Evolutionary conservation across 2,797 vertebrate species (phyloP).

Genomic region (Oceanodroma leucorhoa): DNA sequence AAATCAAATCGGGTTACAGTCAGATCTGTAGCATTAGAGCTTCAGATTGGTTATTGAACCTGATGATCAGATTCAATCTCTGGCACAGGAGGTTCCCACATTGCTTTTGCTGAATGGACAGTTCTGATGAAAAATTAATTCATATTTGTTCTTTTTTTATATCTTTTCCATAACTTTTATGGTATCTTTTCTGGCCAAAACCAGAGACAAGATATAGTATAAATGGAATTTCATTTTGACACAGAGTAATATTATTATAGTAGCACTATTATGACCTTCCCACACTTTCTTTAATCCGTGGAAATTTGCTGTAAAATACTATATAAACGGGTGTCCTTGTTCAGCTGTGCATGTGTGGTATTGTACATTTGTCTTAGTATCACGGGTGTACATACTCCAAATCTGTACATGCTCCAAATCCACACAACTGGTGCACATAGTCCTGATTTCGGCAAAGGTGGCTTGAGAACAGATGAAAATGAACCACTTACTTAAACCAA

Average conservation of each 20-base stretch:
- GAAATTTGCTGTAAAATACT: background rate
- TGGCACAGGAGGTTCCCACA: background rate
- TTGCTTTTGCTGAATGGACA: background rate
- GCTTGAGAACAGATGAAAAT: background rate
- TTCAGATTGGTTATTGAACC: background rate
- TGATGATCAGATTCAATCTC: background rate
- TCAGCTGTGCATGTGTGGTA: background rate
- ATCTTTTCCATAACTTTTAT: background rate
- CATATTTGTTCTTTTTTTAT: accelerated
- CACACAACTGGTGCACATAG: background rate
- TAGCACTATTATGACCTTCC: background rate
- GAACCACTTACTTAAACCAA: background rate
- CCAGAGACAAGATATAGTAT: background rate
- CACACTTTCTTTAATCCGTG: background rate
- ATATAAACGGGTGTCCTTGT: accelerated
- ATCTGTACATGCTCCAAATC: background rate
- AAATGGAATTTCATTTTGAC: background rate
- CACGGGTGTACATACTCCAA: accelerated
- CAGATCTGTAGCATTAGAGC: background rate
- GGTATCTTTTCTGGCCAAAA: accelerated
- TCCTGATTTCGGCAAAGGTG: background rate
- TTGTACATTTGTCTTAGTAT: background rate
- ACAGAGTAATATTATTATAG: background rate
- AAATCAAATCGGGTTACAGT: background rate
- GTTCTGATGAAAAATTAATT: background rate